Percentiles rank a stretch among this genome's conserved stretches.
These are phyloP conservation scores for Rhea americana DNA, from an alignment of 2,113 vertebrate species.

Conservation along the genomic window DNA sequence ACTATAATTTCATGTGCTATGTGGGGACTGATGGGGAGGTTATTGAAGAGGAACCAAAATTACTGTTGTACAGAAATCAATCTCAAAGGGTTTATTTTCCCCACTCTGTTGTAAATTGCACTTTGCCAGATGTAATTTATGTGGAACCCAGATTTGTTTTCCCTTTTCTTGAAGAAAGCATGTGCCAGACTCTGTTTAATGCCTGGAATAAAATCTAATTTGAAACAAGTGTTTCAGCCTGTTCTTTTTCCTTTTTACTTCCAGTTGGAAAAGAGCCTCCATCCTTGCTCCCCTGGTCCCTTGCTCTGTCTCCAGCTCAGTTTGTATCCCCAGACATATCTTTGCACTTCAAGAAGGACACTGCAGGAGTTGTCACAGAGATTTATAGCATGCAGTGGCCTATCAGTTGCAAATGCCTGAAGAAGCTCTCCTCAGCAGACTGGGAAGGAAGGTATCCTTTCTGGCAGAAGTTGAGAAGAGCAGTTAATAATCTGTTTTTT, in stretches of 20 bases:
- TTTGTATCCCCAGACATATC: background rate
- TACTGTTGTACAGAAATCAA: conserved; percentile 32
- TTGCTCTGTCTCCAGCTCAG: background rate
- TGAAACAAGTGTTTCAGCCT: conserved; percentile 39
- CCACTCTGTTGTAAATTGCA: conserved; percentile 38
- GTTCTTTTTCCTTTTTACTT: background rate
- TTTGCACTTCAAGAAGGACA: background rate
- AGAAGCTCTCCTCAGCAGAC: background rate
- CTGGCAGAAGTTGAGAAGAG: background rate
- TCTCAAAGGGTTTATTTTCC: conserved; percentile 55
- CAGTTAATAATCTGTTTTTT: background rate
- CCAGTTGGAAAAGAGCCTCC: background rate
- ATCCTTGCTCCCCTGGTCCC: background rate
- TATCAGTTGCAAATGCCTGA: background rate
- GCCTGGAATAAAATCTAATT: conserved; percentile 80
- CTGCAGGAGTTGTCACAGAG: background rate
- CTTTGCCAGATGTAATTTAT: conserved; percentile 65
- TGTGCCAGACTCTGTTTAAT: conserved; percentile 75
- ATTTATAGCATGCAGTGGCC: background rate
- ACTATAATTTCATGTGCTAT: background rate
- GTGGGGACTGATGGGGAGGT: background rate
- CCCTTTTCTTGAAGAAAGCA: conserved; percentile 78
- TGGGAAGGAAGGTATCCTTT: background rate
- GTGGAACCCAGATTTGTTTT: conserved; percentile 60
- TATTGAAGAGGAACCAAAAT: conserved; percentile 52